Percentiles rank a stretch among this genome's conserved stretches.
Evolutionary conservation across 2,113 vertebrate genomes (phyloP).

Genomic region (Accipiter cooperii): DNA sequence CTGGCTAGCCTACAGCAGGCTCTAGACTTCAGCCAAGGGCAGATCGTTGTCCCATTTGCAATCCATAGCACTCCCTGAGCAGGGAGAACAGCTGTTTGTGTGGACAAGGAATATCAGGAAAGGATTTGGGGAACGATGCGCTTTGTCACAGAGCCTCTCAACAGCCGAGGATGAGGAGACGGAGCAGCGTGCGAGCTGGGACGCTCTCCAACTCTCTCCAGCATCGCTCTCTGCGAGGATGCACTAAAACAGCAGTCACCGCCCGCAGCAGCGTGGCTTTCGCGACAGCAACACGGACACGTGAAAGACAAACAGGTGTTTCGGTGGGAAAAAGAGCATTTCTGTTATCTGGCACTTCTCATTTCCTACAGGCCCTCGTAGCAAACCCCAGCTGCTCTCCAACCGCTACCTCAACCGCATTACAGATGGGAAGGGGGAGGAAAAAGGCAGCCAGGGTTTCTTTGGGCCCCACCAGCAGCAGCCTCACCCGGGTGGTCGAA

Average conservation of each 20-base stretch:
- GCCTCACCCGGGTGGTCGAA: conserved; percentile 93
- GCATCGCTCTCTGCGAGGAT: neutral
- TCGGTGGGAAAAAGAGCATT: neutral
- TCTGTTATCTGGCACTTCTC: neutral
- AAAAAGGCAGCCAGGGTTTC: neutral
- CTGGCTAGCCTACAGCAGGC: neutral
- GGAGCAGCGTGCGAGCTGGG: fast-evolving
- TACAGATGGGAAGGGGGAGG: fast-evolving
- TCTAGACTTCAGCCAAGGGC: neutral
- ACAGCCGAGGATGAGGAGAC: fast-evolving
- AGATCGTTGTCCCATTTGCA: fast-evolving
- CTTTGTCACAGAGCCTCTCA: neutral
- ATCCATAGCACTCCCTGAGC: fast-evolving
- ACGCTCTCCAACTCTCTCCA: neutral
- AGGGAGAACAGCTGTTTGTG: neutral
- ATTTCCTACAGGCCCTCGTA: fast-evolving
- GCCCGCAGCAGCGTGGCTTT: too few relatives aligned
- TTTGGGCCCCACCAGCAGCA: too few relatives aligned
- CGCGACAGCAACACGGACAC: fast-evolving
- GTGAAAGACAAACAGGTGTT: fast-evolving
- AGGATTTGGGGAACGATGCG: neutral
- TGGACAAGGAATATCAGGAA: neutral
- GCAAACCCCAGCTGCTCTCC: fast-evolving
- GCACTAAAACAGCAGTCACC: fast-evolving
- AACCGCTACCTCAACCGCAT: fast-evolving